These are phyloP conservation scores for Bothrops jararaca DNA, from an alignment of 2,113 vertebrate genomes.

Conservation along the genomic window DNA sequence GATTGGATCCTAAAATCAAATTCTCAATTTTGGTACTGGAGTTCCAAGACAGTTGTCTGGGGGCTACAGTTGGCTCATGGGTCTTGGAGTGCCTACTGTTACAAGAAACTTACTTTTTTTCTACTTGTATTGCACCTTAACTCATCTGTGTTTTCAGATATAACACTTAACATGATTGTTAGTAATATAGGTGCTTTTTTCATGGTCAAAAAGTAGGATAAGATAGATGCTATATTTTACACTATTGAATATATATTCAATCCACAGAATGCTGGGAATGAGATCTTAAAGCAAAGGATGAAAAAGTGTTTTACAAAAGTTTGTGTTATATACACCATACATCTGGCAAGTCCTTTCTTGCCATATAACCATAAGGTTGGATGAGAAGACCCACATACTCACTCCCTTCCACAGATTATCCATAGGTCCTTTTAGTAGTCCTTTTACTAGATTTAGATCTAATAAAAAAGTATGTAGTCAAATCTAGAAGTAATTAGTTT, in stretches of 20 bases:
- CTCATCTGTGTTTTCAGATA: not conserved
- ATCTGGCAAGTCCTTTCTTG: not conserved
- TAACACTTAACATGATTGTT: not conserved
- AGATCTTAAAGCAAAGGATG: not conserved
- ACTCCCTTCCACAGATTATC: not conserved
- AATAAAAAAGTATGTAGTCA: not conserved
- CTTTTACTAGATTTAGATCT: not conserved
- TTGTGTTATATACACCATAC: not conserved
- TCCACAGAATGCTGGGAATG: not conserved
- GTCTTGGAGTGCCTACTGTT: not conserved
- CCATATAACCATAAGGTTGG: slow-evolving; percentile 7
- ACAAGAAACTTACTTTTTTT: not conserved
- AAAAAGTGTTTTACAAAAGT: not conserved
- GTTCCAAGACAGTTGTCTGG: not conserved
- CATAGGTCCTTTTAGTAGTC: not conserved
- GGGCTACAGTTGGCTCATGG: not conserved
- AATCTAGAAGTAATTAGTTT: not conserved
- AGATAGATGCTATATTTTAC: not conserved
- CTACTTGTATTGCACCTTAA: not conserved
- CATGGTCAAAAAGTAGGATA: not conserved
- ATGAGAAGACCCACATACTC: slow-evolving; percentile 2
- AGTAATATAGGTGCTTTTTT: not conserved
- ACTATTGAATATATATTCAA: not conserved
- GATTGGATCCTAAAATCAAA: not conserved
- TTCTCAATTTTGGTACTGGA: not conserved